phyloP scores from a whole-genome alignment of 1,140 invertebrate genomes.

The roundworm (Caenorhabditis elegans) region WBcel235 BX284602.5:6097501-6098000 shows the following conservation, averaged over 20 bases:
- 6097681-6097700: background rate
- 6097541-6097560: background rate
- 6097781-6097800: too few species aligned
- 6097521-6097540: background rate
- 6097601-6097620: background rate
- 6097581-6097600: background rate
- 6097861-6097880: constrained; percentile 34
- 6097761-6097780: too few species aligned
- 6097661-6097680: background rate
- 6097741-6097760: too few species aligned
- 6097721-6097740: too few species aligned
- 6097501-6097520: background rate
- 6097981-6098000: too few species aligned
- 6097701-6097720: too few species aligned
- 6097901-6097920: constrained; percentile 3
- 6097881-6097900: constrained; percentile 5
- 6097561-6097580: background rate
- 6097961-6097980: too few species aligned
- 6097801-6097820: background rate
- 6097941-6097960: too few species aligned
- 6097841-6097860: constrained; percentile 10
- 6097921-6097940: too few species aligned
- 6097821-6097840: background rate
- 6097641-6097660: background rate
- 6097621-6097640: background rate